Evolutionary conservation across 2,888 invertebrate species (phyloP).

Genomic region (Nephrotoma appendiculata): DNA sequence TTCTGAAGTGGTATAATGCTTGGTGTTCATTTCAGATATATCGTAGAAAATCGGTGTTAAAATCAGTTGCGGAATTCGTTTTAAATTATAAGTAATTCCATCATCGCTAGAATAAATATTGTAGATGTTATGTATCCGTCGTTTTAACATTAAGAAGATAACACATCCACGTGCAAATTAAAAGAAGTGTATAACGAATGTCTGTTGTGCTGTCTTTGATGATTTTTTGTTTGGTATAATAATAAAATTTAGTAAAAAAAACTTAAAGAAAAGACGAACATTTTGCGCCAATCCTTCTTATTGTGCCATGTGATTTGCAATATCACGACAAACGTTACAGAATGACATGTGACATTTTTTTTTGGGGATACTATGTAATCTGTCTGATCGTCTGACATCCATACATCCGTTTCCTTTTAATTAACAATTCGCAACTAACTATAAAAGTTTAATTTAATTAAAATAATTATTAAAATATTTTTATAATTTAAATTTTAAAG

Average conservation of each 20-base stretch:
- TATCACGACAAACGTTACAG: not conserved
- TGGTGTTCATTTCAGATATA: not conserved
- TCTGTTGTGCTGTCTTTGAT: not conserved
- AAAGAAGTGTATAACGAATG: not conserved
- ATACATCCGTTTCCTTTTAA: conserved; percentile 1
- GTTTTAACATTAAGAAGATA: not conserved
- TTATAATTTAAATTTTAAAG: not conserved
- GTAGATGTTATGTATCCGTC: not conserved
- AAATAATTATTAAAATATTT: not conserved
- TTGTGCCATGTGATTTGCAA: not conserved
- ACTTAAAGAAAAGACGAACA: not conserved
- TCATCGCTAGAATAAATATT: not conserved
- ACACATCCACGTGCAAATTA: not conserved
- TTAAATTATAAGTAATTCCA: not conserved
- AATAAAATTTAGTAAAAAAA: not conserved
- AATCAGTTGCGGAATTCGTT: not conserved
- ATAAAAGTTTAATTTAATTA: not conserved
- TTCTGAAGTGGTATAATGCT: not conserved
- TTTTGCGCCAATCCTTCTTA: not conserved
- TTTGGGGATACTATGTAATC: not conserved
- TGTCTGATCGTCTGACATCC: not conserved
- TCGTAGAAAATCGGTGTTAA: not conserved
- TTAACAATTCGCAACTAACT: not conserved
- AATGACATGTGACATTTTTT: not conserved
- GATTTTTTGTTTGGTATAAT: not conserved